Conservation (phyloP, 1,140 invertebrate genomes). For the Agrypnia vestita region DNA sequence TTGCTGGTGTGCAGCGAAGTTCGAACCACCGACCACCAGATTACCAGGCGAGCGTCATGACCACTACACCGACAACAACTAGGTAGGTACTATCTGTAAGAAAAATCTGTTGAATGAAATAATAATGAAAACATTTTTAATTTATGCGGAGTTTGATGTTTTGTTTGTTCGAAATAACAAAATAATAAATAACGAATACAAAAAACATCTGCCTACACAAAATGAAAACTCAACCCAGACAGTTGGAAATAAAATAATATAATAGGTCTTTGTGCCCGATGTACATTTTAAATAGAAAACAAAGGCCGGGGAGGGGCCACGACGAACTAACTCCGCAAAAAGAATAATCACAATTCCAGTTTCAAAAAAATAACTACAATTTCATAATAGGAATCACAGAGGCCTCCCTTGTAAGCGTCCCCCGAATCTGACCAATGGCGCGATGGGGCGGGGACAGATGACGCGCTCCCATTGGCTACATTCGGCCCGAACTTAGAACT, state of each 20-base stretch:
- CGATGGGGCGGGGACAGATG: slow-evolving; percentile 44
- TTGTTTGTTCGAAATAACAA: too few species aligned
- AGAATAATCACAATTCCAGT: slow-evolving; percentile 46
- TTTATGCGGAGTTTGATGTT: too few species aligned
- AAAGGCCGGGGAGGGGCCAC: slow-evolving; percentile 43
- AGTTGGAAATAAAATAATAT: slow-evolving; percentile 31
- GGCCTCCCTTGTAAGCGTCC: slow-evolving; percentile 20
- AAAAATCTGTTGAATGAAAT: too few species aligned
- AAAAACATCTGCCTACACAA: neutral
- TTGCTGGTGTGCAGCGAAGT: too few species aligned
- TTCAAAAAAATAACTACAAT: slow-evolving; percentile 51
- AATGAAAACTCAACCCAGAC: neutral
- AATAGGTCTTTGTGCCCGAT: slow-evolving; percentile 38
- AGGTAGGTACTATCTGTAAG: too few species aligned
- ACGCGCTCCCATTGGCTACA: slow-evolving; percentile 52
- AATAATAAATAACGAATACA: neutral
- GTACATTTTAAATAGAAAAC: slow-evolving; percentile 49
- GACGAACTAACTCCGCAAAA: slow-evolving; percentile 40
- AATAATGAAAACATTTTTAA: too few species aligned
- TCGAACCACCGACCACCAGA: too few species aligned
- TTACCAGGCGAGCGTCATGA: too few species aligned
- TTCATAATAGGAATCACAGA: slow-evolving; percentile 51
- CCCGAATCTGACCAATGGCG: slow-evolving; percentile 48
- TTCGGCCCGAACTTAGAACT: slow-evolving; percentile 45
- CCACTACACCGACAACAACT: too few species aligned